These are phyloP conservation scores for Sebastes alutus DNA, from an alignment of 2,797 vertebrate genomes.

Conservation along the genomic window DNA sequence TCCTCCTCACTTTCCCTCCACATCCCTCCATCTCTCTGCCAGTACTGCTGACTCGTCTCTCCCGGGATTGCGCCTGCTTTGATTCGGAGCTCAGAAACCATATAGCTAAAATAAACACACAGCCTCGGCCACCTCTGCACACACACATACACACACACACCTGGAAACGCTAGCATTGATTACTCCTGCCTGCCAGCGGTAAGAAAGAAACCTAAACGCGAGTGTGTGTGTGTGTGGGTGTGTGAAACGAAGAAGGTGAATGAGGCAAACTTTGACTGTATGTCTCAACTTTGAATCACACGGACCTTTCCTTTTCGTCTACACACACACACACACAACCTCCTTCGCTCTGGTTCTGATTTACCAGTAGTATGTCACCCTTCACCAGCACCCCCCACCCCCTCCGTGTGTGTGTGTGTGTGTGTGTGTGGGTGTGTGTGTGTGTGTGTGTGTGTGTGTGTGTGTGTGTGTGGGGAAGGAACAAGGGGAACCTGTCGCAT, in stretches of 20 bases:
- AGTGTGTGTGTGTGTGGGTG: conserved; percentile 20
- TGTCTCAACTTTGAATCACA: conserved; percentile 43
- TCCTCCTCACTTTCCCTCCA: conserved; percentile 29
- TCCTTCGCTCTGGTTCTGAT: conserved; percentile 74
- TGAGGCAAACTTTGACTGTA: conserved; percentile 38
- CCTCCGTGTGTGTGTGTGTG: conserved; percentile 27
- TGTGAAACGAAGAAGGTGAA: conserved; percentile 46
- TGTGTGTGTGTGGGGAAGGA: too few species aligned
- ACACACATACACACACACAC: conserved; percentile 17
- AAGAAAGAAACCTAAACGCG: conserved; percentile 19
- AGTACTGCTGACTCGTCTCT: conserved; percentile 80
- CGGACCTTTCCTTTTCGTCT: conserved; percentile 7
- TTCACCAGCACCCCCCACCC: conserved; percentile 42
- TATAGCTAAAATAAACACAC: conserved; percentile 84
- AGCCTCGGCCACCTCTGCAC: conserved; percentile 28
- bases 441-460: too few species aligned
- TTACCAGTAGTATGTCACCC: conserved; percentile 76
- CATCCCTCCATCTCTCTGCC: conserved; percentile 51
- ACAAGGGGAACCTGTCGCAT: too few species aligned
- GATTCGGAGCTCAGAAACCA: conserved; percentile 79
- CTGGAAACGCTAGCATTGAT: conserved; percentile 61
- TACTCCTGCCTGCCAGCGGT: conserved; percentile 36
- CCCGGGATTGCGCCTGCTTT: conserved; percentile 73
- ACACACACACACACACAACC: conserved; percentile 24
- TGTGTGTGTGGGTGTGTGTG: background rate